Evolutionary conservation across 2,113 vertebrate genomes (phyloP), one percentile per base, ranked within the genome.

Genomic region (Gasterosteus nipponicus): DNA sequence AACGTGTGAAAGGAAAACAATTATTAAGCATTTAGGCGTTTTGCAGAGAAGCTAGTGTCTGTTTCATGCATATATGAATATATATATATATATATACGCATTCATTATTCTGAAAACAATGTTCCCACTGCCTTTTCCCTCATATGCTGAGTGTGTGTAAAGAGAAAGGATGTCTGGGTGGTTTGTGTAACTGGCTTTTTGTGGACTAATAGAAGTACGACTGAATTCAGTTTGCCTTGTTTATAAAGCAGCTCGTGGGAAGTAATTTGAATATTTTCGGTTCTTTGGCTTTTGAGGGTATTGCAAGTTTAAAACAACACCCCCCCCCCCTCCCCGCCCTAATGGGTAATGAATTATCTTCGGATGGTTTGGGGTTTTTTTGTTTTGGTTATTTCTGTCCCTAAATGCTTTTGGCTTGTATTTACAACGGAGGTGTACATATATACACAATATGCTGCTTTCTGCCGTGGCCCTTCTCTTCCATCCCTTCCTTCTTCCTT

Each of bases 381-480:
- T 86, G 85, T 89, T 91, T 90, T 79, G 80, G 85, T 91, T 89
- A 83, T 73, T 57, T 71, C 76, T 58, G 77, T 91, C 87, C 87
- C 87, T 67, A 70, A 86, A 87, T 81, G 69, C 81, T 58, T 83
- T 60, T 46, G 71, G 18, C 19, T 26, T 59, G 53, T 80, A 87
- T 91, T 90, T 89, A 87, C 82, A 78, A 18, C 59, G 26, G 15
- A 41, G 65, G 54, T 74, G 60, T 59, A 41, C 72, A 56, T 58
- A 69, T 74, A 57, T 59, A 41, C 72, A 56, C 53, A 69, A 64
- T 76, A 60, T 70, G 46, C 60, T 82, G 63, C 70, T 53, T 44
- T 68, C 47, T 71, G 10, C 39, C 35, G 3, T 63, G 1, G 56
- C 19, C 15, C 12, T 47, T 49, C 38, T 58, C n/a, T 41, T 4